Conservation (phyloP, 2,797 vertebrate species). For the Hapalemur alaotrensis region DNA sequence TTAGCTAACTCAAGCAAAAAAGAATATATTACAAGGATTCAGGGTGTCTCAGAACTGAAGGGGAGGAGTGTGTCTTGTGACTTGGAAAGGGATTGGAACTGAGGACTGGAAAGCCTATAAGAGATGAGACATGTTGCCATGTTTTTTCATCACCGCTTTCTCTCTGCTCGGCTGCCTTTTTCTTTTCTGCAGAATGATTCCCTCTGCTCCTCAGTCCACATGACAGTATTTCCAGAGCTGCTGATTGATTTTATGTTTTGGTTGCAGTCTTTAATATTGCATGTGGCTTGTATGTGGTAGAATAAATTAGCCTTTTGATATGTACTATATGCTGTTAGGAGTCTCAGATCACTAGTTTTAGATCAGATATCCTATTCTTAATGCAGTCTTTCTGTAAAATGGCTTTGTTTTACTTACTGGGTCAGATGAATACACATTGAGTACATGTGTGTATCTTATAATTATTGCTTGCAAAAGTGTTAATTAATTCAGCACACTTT, state of each 20-base stretch:
- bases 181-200: neutral
- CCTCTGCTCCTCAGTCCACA: neutral
- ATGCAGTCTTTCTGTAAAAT: neutral
- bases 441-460: neutral
- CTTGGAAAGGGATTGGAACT: neutral
- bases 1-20: neutral
- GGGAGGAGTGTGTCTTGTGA: neutral
- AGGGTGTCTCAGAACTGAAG: neutral
- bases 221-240: neutral
- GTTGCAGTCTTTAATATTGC: neutral
- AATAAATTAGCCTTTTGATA: neutral
- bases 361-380: neutral
- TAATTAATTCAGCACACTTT: constrained; percentile 4
- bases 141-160: neutral
- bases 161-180: neutral
- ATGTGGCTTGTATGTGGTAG: neutral
- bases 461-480: neutral
- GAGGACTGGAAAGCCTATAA: neutral
- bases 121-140: neutral
- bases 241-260: constrained; percentile 12
- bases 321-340: neutral
- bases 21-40: neutral
- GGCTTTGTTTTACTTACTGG: neutral
- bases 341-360: constrained; percentile 20
- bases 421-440: neutral